Percentiles rank a stretch among this genome's conserved stretches.
phyloP scores from a whole-genome alignment of 2,797 vertebrate genomes.

The Vultur gryphus region DNA sequence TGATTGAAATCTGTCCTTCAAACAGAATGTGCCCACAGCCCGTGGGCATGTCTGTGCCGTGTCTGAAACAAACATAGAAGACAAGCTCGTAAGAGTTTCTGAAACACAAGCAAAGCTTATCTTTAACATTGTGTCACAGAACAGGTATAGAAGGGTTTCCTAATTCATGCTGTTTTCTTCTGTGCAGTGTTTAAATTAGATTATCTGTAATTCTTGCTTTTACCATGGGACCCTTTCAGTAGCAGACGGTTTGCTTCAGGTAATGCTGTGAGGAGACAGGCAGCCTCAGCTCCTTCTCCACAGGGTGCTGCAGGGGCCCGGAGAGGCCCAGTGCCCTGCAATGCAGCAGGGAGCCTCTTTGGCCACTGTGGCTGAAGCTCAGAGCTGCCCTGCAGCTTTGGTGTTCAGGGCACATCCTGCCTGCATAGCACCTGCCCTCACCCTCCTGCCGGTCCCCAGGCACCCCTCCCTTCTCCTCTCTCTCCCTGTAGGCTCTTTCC shows the following conservation, averaged over 20 bases:
- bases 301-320: rapidly evolving
- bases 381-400: neutral
- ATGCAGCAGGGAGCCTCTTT: rapidly evolving
- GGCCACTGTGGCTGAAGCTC: neutral
- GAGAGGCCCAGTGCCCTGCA: neutral
- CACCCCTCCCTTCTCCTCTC: neutral
- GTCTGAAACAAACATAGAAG: neutral
- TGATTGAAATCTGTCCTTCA: neutral
- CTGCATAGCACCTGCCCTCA: neutral
- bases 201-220: neutral
- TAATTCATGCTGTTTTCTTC: neutral
- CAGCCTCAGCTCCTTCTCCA: neutral
- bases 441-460: neutral
- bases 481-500: neutral
- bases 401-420: neutral
- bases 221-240: neutral
- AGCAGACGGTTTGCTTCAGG: neutral
- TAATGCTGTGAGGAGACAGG: neutral
- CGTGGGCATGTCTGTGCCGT: rapidly evolving
- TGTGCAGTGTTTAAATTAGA: neutral
- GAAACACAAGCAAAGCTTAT: neutral
- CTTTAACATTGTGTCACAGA: neutral
- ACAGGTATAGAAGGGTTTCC: neutral
- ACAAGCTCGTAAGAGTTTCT: neutral
- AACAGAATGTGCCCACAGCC: neutral